Base-by-base conservation (phyloP, 2,797 vertebrate species). In the Hydrolagus colliei region DNA sequence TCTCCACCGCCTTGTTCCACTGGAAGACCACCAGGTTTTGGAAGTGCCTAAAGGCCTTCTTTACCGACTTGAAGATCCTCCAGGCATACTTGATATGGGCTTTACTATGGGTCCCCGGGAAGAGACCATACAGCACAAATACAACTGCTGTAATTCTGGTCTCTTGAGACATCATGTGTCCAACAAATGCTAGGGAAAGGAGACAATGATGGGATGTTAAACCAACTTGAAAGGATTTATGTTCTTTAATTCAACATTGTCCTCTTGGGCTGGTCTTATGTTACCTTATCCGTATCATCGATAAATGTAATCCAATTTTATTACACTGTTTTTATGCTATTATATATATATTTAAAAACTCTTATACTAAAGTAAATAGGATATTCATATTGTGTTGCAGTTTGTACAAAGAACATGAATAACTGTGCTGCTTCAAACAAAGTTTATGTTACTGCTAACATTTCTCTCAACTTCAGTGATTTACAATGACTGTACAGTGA, bases 181-280 rank as follows among this genome's bases (percentile, higher is more conserved):
- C 12, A 32, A 84, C 68, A 71, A 71, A 16, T 35, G 79, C 12
- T 9, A 35, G 22, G 67, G 27, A 18, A 6, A 52, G 65, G 67
- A 5, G 32, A 41, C 4, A 13, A 35, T 41, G 32, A 32, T 41
- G 65, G 20, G 32, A 20, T 11, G 61, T 32, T 82, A 84, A 71
- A 35, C 65, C 16, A 84, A 35, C 41, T 10, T 68, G 18, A 68
- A 84, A 71, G 16, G 79, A n/a, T 41, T 68, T 84, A 71, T 67
- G 65, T 67, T 27, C 20, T 71, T 84, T 84, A 84, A 84, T 71
- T 63, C 41, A 35, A 68, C 63, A 41, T 82, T 82, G 63, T 14
- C 65, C 65, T 82, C 41, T 82, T 20, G 16, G 27, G 63, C 65
- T 12, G 9, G 32, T 82, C 16, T 63, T 41, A 32, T 68, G 20